Evolutionary conservation across 2,888 invertebrate genomes (phyloP).

Genomic region (Acanthopleura granulata): DNA sequence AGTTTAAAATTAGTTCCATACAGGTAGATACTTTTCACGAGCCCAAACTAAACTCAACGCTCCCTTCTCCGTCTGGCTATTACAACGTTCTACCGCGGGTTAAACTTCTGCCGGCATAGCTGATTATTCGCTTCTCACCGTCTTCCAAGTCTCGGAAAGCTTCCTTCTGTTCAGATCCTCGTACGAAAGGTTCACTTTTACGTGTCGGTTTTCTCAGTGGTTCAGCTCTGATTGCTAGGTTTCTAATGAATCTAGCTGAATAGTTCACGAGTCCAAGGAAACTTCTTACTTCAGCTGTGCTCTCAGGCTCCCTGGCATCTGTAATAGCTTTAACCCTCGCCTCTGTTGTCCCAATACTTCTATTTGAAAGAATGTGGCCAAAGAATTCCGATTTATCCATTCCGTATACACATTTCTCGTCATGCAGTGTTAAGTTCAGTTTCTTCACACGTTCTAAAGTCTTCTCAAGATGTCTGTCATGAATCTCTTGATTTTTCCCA

Average conservation of each 20-base stretch:
- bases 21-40: slow-evolving; percentile 28
- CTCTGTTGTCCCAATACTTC: slow-evolving; percentile 2
- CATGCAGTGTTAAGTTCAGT: neutral
- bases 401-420: slow-evolving; percentile 15
- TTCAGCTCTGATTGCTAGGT: neutral
- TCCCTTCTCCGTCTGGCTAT: slow-evolving; percentile 21
- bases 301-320: slow-evolving; percentile 20
- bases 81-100: neutral
- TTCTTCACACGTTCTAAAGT: neutral
- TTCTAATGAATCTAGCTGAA: neutral
- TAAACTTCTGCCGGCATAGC: slow-evolving; percentile 14
- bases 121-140: neutral
- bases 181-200: slow-evolving; percentile 4
- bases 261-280: slow-evolving; percentile 20
- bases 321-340: slow-evolving; percentile 22
- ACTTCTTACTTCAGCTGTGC: slow-evolving; percentile 16
- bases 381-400: slow-evolving; percentile 22
- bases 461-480: slow-evolving; percentile 3
- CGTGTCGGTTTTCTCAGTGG: slow-evolving; percentile 4
- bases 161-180: neutral
- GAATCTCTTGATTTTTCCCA: neutral
- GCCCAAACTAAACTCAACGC: slow-evolving; percentile 25
- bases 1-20: slow-evolving; percentile 25
- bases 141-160: neutral
- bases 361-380: slow-evolving; percentile 15